A percentile compares a stretch with the other conserved stretches of the same genome.
Evolutionary conservation across 2,113 vertebrate species (phyloP).

Genomic region (Numida meleagris): DNA sequence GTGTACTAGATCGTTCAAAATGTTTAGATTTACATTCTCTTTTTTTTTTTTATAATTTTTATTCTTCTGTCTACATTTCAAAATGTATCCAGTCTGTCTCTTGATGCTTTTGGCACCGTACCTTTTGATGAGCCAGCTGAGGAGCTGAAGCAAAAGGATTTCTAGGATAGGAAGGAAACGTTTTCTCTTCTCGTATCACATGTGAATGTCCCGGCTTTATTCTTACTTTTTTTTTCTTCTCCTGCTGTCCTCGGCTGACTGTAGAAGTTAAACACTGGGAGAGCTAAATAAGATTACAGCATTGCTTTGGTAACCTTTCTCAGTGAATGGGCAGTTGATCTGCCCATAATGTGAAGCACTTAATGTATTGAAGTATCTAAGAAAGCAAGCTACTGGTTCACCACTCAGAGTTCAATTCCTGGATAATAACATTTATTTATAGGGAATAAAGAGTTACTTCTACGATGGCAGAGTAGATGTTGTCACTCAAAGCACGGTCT

Average conservation of each 20-base stretch:
- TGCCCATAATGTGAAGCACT: conserved; percentile 59
- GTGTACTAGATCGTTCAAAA: not conserved
- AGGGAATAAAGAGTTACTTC: conserved; percentile 36
- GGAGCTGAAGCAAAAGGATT: not conserved
- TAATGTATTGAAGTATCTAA: conserved; percentile 44
- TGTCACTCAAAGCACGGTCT: conserved; percentile 45
- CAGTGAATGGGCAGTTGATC: conserved; percentile 53
- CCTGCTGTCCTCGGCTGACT: not conserved
- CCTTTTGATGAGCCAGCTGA: not conserved
- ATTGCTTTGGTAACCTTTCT: conserved; percentile 46
- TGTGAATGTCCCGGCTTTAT: not conserved
- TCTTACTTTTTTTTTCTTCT: not conserved
- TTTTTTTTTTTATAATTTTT: not conserved
- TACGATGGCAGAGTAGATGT: conserved; percentile 19
- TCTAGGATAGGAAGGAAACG: not conserved
- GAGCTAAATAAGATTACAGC: conserved; percentile 51
- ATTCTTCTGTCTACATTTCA: not conserved
- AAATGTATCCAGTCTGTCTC: not conserved
- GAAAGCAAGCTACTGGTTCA: conserved; percentile 33
- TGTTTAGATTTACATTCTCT: not conserved
- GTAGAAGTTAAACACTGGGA: conserved; percentile 3
- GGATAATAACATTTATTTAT: conserved; percentile 62
- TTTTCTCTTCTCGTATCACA: not conserved
- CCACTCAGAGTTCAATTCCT: conserved; percentile 55
- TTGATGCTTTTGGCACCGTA: not conserved